Evolutionary conservation across 1,140 invertebrate species (phyloP).

Genomic region (Hyphantria cunea): DNA sequence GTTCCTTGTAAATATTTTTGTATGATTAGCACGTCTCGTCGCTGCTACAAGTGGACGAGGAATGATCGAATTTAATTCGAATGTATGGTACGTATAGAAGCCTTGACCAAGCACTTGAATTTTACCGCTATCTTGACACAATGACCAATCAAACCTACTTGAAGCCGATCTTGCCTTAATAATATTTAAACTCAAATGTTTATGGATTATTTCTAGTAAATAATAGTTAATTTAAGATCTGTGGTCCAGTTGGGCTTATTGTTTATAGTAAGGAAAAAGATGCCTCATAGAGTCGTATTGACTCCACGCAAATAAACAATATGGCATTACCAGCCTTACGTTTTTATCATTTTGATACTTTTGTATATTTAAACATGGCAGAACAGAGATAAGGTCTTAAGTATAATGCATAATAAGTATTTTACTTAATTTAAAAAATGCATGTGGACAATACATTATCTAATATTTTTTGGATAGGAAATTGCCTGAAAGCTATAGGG

Average conservation of each 20-base stretch:
- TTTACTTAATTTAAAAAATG: too few relatives aligned
- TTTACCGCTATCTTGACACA: constrained; percentile 61
- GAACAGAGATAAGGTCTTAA: too few relatives aligned
- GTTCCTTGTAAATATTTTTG: background rate
- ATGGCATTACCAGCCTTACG: too few relatives aligned
- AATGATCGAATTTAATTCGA: constrained; percentile 40
- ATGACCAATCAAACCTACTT: constrained; percentile 39
- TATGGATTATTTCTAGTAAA: too few relatives aligned
- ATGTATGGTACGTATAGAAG: constrained; percentile 29
- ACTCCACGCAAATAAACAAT: too few relatives aligned
- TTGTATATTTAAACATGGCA: too few relatives aligned
- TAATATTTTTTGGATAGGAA: too few relatives aligned
- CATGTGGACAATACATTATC: too few relatives aligned
- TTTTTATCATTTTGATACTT: too few relatives aligned
- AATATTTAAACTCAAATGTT: background rate
- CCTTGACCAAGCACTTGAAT: constrained; percentile 59
- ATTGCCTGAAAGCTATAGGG: too few relatives aligned
- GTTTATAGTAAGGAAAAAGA: background rate
- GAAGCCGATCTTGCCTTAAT: constrained; percentile 6
- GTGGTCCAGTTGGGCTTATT: background rate
- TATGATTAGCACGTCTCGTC: constrained; percentile 23
- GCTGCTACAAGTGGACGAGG: constrained; percentile 30
- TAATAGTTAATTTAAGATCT: background rate
- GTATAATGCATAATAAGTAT: too few relatives aligned
- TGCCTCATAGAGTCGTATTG: too few relatives aligned